Percentiles rank a stretch among this genome's conserved stretches.
These are phyloP conservation scores for Sitta carolinensis DNA, from an alignment of 2,797 vertebrate species.

Conservation along the genomic window DNA sequence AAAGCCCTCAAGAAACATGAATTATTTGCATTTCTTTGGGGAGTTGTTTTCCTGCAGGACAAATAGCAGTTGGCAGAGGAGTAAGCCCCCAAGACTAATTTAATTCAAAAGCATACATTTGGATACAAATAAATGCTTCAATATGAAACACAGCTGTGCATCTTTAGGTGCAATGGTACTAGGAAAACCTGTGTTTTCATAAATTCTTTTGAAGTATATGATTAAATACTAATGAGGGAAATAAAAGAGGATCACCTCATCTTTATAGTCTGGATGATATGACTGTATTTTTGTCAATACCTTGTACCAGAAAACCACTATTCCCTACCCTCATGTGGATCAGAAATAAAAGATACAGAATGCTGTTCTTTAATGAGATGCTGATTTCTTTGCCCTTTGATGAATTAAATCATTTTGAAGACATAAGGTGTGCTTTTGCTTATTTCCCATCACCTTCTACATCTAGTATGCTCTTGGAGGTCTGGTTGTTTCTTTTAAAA, in stretches of 20 bases:
- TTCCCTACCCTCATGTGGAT: background rate
- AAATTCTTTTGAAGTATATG: slow-evolving; percentile 14
- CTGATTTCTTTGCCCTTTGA: slow-evolving; percentile 1
- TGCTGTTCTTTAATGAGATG: background rate
- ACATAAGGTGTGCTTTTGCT: background rate
- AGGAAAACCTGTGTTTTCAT: background rate
- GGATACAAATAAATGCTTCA: slow-evolving; percentile 48
- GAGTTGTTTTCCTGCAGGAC: slow-evolving; percentile 69
- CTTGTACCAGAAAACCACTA: background rate
- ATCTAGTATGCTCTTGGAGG: background rate
- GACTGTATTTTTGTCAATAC: background rate
- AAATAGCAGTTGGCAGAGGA: slow-evolving; percentile 67
- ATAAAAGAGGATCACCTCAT: background rate
- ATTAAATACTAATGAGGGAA: background rate
- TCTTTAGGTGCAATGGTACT: background rate
- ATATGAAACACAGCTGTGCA: background rate
- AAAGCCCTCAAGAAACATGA: slow-evolving; percentile 55
- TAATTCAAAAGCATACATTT: slow-evolving; percentile 66
- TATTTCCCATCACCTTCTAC: slow-evolving; percentile 1
- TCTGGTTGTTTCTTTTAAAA: slow-evolving; percentile 26
- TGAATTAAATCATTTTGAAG: background rate
- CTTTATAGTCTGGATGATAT: background rate
- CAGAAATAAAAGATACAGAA: background rate
- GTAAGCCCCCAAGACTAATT: slow-evolving; percentile 57
- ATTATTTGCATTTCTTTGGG: slow-evolving; percentile 68